Evolutionary conservation across 2,113 vertebrate species (phyloP), one percentile per base, ranked within the genome.

Genomic region (Willisornis vidua): DNA sequence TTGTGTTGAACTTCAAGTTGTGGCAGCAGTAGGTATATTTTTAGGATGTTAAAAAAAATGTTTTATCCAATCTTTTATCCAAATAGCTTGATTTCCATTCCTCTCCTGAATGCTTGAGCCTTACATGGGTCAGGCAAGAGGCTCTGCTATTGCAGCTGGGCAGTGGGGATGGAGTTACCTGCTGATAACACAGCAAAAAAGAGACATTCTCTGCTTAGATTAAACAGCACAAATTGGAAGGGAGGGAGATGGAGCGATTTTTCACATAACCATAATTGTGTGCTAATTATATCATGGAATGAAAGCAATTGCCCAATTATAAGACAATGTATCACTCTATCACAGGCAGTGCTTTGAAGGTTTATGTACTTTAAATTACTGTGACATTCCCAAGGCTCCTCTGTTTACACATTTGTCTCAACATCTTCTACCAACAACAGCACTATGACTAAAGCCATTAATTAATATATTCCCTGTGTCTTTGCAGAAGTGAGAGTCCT

Each of bases 291-390:
- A 96, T 94, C 95, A 96, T 31, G 85, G 93, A 96, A 96, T 84
- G 91, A 92, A 96, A 96, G 95, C 92, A 97, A 96, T 96, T 95
- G 89, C 93, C 93, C 85, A 92, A 94, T 92, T 96, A 96, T 96
- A 96, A 95, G 94, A 95, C 95, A 90, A 95, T 94, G 89, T 96
- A 91, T 94, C 94, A 91, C 96, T 97, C 95, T 85, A 89, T 95
- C 95, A 96, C 91, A 90, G 85, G 91, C 91, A 87, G 74, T 1
- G 63, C 96, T 97, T 96, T 93, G 95, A 94, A 96, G 86, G 93
- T 93, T 95, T 95, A 91, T 92, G 92, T 96, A 93, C 92, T 96
- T 97, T 85, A 96, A 96, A 97, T 96, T 92, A 96, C 94, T 87
- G 93, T 96, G 92, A 94, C 94, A 90, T 94, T 96, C 92, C 96